A percentile compares a stretch with the other conserved stretches of the same genome.
These are phyloP conservation scores for Desmodus rotundus DNA, from an alignment of 2,113 vertebrate species.

Conservation along the genomic window DNA sequence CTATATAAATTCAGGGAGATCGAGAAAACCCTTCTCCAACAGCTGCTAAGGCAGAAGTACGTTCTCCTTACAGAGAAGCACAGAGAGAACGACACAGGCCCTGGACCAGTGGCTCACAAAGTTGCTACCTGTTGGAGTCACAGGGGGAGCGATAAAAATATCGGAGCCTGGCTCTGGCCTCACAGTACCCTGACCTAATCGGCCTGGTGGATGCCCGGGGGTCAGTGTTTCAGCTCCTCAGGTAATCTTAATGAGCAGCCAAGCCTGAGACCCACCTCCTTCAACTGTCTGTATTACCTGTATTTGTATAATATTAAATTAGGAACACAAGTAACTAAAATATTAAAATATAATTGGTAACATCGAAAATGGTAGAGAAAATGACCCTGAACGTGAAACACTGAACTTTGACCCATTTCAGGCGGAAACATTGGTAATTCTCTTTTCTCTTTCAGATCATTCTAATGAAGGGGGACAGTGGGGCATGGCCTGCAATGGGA, in stretches of 20 bases:
- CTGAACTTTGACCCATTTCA: not conserved
- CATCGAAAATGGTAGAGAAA: not conserved
- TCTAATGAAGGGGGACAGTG: not conserved
- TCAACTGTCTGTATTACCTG: not conserved
- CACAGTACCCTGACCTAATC: not conserved
- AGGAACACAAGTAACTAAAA: not conserved
- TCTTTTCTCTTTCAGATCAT: not conserved
- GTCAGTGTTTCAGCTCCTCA: not conserved
- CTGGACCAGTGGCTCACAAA: not conserved
- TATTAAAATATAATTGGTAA: not conserved
- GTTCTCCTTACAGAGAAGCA: not conserved
- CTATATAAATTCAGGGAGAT: not conserved
- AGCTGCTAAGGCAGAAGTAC: not conserved
- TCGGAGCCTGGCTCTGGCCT: not conserved
- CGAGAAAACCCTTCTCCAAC: not conserved
- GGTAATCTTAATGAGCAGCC: not conserved
- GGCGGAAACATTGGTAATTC: not conserved
- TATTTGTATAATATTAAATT: not conserved
- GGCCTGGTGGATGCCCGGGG: not conserved
- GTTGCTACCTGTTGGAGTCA: not conserved
- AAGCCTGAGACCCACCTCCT: not conserved
- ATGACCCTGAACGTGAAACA: not conserved
- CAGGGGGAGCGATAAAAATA: fast-evolving
- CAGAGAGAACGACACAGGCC: not conserved
- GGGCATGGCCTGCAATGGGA: not conserved